Evolutionary conservation across 2,888 invertebrate species (phyloP).

Genomic region (Miltochrista miniata): DNA sequence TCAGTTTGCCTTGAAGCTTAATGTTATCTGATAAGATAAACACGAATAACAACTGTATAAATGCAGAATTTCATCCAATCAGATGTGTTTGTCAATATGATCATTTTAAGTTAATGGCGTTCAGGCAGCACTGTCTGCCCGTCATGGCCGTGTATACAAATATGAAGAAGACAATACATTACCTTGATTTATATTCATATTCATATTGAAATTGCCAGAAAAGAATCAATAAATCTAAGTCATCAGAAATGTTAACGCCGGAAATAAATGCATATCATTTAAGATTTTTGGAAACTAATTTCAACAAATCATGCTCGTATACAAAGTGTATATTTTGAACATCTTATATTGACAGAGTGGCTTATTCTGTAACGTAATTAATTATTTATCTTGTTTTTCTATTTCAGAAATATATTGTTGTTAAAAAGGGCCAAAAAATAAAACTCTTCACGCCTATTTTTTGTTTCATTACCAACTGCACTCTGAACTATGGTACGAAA

Average conservation of each 20-base stretch:
- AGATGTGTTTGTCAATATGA: slow-evolving; percentile 18
- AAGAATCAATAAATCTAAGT: slow-evolving; percentile 6
- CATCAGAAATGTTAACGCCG: slow-evolving; percentile 24
- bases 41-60: slow-evolving; percentile 9
- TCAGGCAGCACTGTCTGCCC: slow-evolving; percentile 9
- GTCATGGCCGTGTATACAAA: slow-evolving; percentile 5
- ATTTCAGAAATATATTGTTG: slow-evolving; percentile 63
- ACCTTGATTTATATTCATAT: slow-evolving; percentile 17
- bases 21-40: background rate
- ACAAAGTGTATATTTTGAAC: slow-evolving; percentile 21
- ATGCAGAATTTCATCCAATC: slow-evolving; percentile 10
- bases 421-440: slow-evolving; percentile 72
- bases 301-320: slow-evolving; percentile 42
- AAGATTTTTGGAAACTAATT: slow-evolving; percentile 40
- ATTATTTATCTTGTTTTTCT: slow-evolving; percentile 41
- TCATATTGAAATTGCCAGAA: background rate
- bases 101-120: slow-evolving; percentile 15
- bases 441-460: slow-evolving; percentile 76
- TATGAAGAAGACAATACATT: slow-evolving; percentile 15
- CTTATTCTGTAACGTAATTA: slow-evolving; percentile 37
- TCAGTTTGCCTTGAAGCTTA: background rate
- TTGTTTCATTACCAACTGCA: slow-evolving; percentile 23
- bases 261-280: slow-evolving; percentile 42
- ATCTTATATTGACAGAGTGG: slow-evolving; percentile 37
- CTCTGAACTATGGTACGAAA: too few species aligned